Conservation (phyloP, 53 echinoderm and acorn worm genomes). For the Paracentrotus lividus region DNA sequence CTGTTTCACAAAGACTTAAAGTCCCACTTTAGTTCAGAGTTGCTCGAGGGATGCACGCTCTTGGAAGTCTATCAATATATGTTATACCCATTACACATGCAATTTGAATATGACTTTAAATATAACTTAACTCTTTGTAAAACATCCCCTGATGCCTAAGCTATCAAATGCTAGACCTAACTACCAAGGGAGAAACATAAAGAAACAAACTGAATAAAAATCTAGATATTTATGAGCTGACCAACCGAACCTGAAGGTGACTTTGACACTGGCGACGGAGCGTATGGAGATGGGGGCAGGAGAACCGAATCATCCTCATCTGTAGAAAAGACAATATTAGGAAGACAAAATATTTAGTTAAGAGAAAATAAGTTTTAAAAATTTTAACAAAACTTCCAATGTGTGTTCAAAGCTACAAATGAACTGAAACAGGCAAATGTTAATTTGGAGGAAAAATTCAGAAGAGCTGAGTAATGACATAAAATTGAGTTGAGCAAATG, state of each 20-base stretch:
- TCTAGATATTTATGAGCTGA: constrained; percentile 68
- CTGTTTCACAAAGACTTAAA: neutral
- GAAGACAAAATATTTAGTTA: neutral
- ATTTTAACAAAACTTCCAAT: neutral
- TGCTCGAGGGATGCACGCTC: too few relatives aligned
- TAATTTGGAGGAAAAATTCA: too few relatives aligned
- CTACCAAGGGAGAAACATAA: neutral
- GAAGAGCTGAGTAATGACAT: too few relatives aligned
- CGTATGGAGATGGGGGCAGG: constrained; percentile 81
- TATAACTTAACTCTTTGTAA: too few relatives aligned
- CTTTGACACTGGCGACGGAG: constrained; percentile 62
- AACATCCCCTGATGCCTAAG: too few relatives aligned
- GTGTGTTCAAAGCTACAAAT: too few relatives aligned
- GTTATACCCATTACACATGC: too few relatives aligned
- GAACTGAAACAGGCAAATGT: too few relatives aligned
- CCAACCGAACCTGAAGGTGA: constrained; percentile 45
- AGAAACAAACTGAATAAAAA: neutral
- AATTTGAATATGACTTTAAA: too few relatives aligned
- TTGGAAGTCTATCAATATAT: too few relatives aligned
- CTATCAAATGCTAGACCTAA: neutral
- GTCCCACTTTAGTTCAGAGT: too few relatives aligned
- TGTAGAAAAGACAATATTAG: constrained; percentile 46
- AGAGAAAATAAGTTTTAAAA: neutral
- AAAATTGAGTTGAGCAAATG: too few relatives aligned
- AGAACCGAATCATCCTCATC: constrained; percentile 93